Evolutionary conservation across 2,113 vertebrate genomes (phyloP).

Genomic region (Albula goreensis): DNA sequence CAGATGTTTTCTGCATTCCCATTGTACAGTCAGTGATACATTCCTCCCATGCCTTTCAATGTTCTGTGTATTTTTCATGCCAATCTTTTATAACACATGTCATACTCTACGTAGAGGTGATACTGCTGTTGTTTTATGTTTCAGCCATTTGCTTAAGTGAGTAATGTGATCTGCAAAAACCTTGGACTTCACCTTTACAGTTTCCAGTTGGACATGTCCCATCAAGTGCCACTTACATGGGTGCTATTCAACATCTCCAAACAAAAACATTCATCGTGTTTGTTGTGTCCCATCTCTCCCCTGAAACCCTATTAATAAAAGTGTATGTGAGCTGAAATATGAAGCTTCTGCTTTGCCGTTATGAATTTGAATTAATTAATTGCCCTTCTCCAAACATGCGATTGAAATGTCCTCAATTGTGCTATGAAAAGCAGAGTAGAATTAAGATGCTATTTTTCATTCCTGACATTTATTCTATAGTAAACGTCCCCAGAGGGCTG

Average conservation of each 20-base stretch:
- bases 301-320: background rate
- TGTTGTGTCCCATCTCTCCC: background rate
- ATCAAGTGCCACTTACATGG: no score
- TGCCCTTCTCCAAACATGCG: constrained; percentile 43
- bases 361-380: constrained; percentile 42
- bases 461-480: constrained; percentile 69
- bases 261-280: background rate
- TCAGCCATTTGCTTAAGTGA: no score
- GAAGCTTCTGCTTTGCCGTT: background rate
- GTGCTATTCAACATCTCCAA: background rate
- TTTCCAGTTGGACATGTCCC: no score
- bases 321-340: background rate
- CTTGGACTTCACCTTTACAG: no score
- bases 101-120: no score
- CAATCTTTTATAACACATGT: no score
- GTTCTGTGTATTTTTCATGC: no score
- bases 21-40: no score
- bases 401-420: constrained; percentile 51
- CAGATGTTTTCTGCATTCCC: no score
- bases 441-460: constrained; percentile 70
- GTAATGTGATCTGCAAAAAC: no score
- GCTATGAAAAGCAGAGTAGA: constrained; percentile 50
- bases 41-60: no score
- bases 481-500: constrained; percentile 61
- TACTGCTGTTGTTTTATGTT: no score